Evolutionary conservation across 2,113 vertebrate species (phyloP), one percentile per base, ranked within the genome.

Genomic region (Megatriorchis doriae): DNA sequence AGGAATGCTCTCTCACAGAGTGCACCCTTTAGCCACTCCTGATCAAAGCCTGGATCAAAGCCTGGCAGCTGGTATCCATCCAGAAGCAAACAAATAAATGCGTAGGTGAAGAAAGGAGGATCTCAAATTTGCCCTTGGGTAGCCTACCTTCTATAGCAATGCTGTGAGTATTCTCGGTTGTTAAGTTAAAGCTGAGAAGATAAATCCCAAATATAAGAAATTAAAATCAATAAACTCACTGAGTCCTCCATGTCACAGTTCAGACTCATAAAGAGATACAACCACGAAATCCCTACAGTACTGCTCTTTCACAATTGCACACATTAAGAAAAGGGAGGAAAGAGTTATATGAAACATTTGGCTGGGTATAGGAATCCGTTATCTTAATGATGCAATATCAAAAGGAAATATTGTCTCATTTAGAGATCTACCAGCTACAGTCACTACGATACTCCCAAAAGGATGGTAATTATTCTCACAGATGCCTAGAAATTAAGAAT

Each of bases 401-500:
- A 90, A 96, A 97, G 96, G 95, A 97, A 96, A 97, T 94, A 97
- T 90, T 90, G 92, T 94, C 95, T 96, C 94, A 97, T 96, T 97
- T 96, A 95, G 78, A 93, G 80, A 95, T 97, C 88, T 90, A 95
- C 91, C 81, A 82, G 86, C 95, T 75, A 92, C 78, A 95, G 81
- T 73, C 90, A 85, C 94, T 95, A 80, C 80, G 81, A 91, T 84
- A 63, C 52, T 95, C 93, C 91, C 96, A 9, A 79, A 92, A 96
- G 93, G 68, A 89, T 74, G 82, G 75, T 92, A 96, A 95, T 90
- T 92, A 95, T 96, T 96, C 91, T 96, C 93, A 61, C 75, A 86
- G 95, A 94, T 94, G 94, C 82, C 93, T 87, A 92, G 88, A 97
- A 95, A 96, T 95, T 95, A 94, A 97, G 95, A 97, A 96, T 96